A percentile compares a stretch with the other conserved stretches of the same genome.
Evolutionary conservation across 2,888 invertebrate species (phyloP).

Genomic region (Tigriopus californicus): DNA sequence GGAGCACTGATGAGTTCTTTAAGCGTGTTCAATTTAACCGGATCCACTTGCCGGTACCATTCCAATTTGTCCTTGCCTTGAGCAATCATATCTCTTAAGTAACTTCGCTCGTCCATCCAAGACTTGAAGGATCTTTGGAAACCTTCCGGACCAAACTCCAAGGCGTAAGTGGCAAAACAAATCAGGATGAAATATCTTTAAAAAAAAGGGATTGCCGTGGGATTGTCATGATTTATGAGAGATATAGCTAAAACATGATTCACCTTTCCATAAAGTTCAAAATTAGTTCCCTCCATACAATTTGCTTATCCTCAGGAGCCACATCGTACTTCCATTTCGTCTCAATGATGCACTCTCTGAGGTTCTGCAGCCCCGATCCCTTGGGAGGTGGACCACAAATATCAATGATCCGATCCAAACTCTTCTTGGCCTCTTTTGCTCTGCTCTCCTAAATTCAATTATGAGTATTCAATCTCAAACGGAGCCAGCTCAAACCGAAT

Average conservation of each 20-base stretch:
- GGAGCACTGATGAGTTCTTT: conserved; percentile 14
- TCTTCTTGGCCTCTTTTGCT: conserved; percentile 1
- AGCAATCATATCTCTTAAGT: conserved; percentile 12
- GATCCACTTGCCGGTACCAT: conserved; percentile 14
- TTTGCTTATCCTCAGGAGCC: conserved; percentile 14
- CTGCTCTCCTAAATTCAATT: neutral
- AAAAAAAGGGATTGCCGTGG: too few species aligned
- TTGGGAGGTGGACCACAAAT: conserved; percentile 10
- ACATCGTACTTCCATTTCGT: conserved; percentile 15
- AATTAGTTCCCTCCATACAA: conserved; percentile 13
- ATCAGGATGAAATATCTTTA: conserved; percentile 10
- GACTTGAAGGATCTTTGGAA: conserved; percentile 1
- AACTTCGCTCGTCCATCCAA: conserved; percentile 6
- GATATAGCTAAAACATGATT: too few species aligned
- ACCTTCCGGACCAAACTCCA: conserved; percentile 7
- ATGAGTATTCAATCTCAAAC: too few species aligned
- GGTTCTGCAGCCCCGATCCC: conserved; percentile 7
- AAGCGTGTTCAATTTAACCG: conserved; percentile 8
- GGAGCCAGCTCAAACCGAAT: too few species aligned
- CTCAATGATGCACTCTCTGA: conserved; percentile 13
- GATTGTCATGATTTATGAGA: too few species aligned
- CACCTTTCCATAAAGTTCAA: conserved; percentile 11
- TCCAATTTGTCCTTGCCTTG: conserved; percentile 11
- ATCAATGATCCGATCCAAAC: conserved; percentile 13
- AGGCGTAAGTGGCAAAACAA: conserved; percentile 9